Conservation (phyloP, 2,888 invertebrate species). For the Ischnus inquisitorius region DNA sequence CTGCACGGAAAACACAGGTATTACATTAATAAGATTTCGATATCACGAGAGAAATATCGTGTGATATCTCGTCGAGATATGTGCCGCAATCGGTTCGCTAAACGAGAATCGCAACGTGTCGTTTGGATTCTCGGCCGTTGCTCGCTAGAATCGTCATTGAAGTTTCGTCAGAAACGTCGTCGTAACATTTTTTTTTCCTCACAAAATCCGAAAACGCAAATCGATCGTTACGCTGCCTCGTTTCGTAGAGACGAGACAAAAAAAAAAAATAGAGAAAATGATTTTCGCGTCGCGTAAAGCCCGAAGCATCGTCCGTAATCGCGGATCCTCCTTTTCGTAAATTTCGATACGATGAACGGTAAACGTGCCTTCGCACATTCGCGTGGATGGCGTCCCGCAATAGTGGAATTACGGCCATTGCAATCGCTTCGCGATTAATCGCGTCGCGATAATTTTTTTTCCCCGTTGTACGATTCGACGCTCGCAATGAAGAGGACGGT, state of each 20-base stretch:
- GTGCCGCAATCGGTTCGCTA: conserved; percentile 31
- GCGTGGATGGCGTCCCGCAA: conserved; percentile 41
- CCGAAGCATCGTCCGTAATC: not conserved
- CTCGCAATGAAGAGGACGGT: not conserved
- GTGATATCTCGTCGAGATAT: conserved; percentile 27
- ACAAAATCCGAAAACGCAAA: conserved; percentile 12
- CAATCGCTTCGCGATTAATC: not conserved
- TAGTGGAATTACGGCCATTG: conserved; percentile 22
- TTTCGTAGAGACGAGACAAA: not conserved
- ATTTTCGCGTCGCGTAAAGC: conserved; percentile 37
- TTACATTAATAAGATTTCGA: conserved; percentile 66
- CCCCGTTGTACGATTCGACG: not conserved
- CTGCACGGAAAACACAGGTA: conserved; percentile 70
- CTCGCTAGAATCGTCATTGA: not conserved
- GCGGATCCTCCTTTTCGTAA: not conserved
- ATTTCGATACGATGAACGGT: conserved; percentile 5
- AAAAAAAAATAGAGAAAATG: conserved; percentile 8
- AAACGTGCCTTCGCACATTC: conserved; percentile 18
- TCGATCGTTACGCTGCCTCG: conserved; percentile 21
- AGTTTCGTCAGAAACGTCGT: conserved; percentile 27
- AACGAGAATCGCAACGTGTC: conserved; percentile 28
- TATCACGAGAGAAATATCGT: conserved; percentile 40
- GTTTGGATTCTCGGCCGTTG: conserved; percentile 18
- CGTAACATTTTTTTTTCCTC: not conserved
- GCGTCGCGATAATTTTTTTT: conserved; percentile 7